Evolutionary conservation across 2,797 vertebrate species (phyloP), one percentile per base, ranked within the genome.

Genomic region (Galago senegalensis): DNA sequence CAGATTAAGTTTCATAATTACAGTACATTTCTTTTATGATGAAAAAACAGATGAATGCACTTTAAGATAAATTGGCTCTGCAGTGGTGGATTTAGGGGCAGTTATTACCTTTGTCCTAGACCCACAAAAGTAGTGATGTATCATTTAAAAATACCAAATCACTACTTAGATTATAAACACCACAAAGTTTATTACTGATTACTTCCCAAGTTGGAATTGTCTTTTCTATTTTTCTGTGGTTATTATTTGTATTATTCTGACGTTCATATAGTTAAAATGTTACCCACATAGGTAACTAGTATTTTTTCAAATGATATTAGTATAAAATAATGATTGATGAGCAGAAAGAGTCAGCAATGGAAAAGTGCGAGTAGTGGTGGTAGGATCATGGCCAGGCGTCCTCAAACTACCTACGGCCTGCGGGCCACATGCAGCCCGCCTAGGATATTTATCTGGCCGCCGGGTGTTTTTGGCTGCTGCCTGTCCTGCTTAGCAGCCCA

Each of bases 1-100:
- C 14, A 73, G 17, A 40, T 34, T 79, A 79, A 53, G 69, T 69
- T 93, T 89, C 87, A 94, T 4, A 83, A 77, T 82, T 84, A 37
- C 14, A 70, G 69, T 37, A 70, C 5, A 63, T 88, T 20, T 56
- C 4, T 91, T 86, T 95, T 72, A 80, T 87, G 25, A 20, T 93
- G 40, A 92, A 65, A 63, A 84, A 85, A 87, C n/a, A 88, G 14
- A 27, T 34, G 91, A 89, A 91, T 21, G 0, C 56, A 29, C 40
- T 60, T 76, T 80, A 75, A 58, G 49, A 85, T 94, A 67, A 95
- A 72, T 65, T 89, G 31, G 13, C 16, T 65, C 87, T 31, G 27
- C 93, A 72, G 13, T 87, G 16, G 79, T 12, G 20, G 92, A 29
- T 63, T 82, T 77, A 49, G 43, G 20, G 27, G 13, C 9, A 72